Percentiles rank a stretch among this genome's conserved stretches.
phyloP scores from a whole-genome alignment of 2,113 vertebrate species.

The Neotragus moschatus region DNA sequence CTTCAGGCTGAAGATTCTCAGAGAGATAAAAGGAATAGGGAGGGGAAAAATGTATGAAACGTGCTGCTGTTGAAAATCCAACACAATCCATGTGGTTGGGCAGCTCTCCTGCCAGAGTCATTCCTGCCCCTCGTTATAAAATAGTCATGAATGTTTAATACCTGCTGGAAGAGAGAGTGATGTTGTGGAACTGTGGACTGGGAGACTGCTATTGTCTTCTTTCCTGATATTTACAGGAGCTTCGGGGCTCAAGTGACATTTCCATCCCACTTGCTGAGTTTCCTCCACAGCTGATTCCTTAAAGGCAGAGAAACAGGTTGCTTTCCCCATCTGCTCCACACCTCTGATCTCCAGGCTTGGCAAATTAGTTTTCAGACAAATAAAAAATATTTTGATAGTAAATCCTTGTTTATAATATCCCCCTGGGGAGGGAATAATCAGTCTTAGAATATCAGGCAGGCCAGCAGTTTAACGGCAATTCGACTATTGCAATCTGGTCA shows the following conservation, averaged over 20 bases:
- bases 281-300: slow-evolving; percentile 55
- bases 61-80: neutral
- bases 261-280: slow-evolving; percentile 45
- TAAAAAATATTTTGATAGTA: slow-evolving; percentile 75
- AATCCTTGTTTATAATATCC: slow-evolving; percentile 69
- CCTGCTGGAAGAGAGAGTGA: slow-evolving; percentile 11
- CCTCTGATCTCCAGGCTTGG: slow-evolving; percentile 61
- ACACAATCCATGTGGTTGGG: neutral
- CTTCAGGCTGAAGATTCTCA: slow-evolving; percentile 50
- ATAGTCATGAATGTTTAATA: slow-evolving; percentile 69
- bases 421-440: slow-evolving; percentile 50
- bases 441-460: slow-evolving; percentile 43
- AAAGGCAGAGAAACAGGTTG: slow-evolving; percentile 55
- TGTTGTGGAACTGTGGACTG: slow-evolving; percentile 16
- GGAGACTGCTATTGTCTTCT: slow-evolving; percentile 46
- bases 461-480: slow-evolving; percentile 41
- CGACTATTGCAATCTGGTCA: slow-evolving; percentile 12
- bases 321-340: slow-evolving; percentile 61
- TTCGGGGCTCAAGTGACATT: slow-evolving; percentile 69
- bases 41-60: neutral
- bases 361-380: slow-evolving; percentile 74
- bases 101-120: neutral
- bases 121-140: slow-evolving; percentile 28
- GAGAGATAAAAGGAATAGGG: slow-evolving; percentile 45
- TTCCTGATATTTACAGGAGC: slow-evolving; percentile 48